Evolutionary conservation across 2,113 vertebrate species (phyloP).

Genomic region (Crocuta crocuta): DNA sequence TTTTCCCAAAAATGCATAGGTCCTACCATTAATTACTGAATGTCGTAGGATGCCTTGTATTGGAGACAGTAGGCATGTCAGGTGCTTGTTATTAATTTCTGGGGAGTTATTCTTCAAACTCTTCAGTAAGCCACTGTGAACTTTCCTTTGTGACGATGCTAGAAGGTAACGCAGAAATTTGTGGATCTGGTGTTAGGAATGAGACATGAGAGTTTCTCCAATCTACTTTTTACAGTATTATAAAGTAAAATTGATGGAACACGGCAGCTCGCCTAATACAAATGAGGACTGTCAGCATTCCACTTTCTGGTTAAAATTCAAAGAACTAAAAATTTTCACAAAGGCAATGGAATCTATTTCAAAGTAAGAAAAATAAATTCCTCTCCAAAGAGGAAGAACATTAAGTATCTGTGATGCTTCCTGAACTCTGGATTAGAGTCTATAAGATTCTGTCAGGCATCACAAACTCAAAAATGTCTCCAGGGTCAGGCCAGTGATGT

Average conservation of each 20-base stretch:
- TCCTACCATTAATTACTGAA: slow-evolving; percentile 62
- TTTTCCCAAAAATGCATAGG: slow-evolving; percentile 60
- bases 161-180: background rate
- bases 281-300: slow-evolving; percentile 39
- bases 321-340: slow-evolving; percentile 65
- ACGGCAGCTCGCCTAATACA: slow-evolving; percentile 47
- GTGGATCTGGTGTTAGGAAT: slow-evolving; percentile 6
- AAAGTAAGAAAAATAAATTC: slow-evolving; percentile 72
- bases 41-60: slow-evolving; percentile 9
- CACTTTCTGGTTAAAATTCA: slow-evolving; percentile 71
- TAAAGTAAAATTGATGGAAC: slow-evolving; percentile 41
- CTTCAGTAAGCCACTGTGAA: background rate
- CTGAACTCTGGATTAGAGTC: slow-evolving; percentile 44
- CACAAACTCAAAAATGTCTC: slow-evolving; percentile 47
- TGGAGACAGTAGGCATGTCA: background rate
- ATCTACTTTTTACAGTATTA: background rate
- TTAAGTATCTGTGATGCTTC: slow-evolving; percentile 3
- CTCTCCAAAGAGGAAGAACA: slow-evolving; percentile 60
- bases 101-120: background rate
- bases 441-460: slow-evolving; percentile 4
- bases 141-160: slow-evolving; percentile 7
- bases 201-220: slow-evolving; percentile 28
- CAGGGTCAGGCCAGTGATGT: slow-evolving; percentile 10
- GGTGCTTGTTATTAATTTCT: background rate
- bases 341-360: slow-evolving; percentile 38